A percentile compares a stretch with the other conserved stretches of the same genome.
Conservation (phyloP, 2,888 invertebrate species). For the Polyommatus iphigenia region DNA sequence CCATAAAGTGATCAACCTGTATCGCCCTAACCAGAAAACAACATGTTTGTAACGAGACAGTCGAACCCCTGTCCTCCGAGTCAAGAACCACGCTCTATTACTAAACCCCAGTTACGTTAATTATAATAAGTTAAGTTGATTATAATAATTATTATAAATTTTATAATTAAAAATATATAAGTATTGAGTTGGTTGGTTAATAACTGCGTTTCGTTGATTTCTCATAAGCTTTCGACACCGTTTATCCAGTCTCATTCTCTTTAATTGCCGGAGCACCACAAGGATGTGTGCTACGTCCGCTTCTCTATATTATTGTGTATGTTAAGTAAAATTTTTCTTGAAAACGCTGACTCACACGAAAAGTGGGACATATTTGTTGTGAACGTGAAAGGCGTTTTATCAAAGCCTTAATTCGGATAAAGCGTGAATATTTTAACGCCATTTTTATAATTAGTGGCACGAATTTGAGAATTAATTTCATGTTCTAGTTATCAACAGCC, state of each 20-base stretch:
- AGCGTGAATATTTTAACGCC: constrained; percentile 16
- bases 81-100: no score
- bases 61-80: no score
- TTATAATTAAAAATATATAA: background rate
- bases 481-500: background rate
- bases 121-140: no score
- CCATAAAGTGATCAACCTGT: no score
- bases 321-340: constrained; percentile 5
- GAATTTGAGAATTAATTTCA: constrained; percentile 17
- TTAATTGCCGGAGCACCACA: constrained; percentile 8
- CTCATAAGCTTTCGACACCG: background rate
- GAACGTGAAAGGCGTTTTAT: constrained; percentile 26
- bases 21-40: no score
- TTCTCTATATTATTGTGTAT: background rate
- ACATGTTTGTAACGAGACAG: no score
- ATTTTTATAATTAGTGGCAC: constrained; percentile 17
- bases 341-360: background rate
- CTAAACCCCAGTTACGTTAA: no score
- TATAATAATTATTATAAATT: background rate
- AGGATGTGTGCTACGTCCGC: background rate
- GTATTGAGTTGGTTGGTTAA: background rate
- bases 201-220: background rate
- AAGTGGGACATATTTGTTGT: constrained; percentile 26
- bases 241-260: background rate
- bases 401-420: constrained; percentile 10